Base-by-base conservation (phyloP, 2,113 vertebrate species). In the Ageneiosus marmoratus region DNA sequence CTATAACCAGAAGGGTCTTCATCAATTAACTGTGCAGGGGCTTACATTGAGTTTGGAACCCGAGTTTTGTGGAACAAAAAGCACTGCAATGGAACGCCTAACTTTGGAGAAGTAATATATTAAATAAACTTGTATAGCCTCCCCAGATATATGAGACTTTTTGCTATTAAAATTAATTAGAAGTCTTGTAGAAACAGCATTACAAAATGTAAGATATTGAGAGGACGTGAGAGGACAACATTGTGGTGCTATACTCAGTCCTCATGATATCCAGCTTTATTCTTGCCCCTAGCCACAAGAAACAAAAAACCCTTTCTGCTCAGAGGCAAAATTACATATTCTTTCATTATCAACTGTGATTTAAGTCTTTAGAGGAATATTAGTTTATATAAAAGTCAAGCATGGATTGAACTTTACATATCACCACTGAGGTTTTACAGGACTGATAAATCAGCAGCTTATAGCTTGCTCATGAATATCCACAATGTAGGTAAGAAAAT, bases 201-300 rank as follows among this genome's bases (percentile, higher is more conserved):
- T n/a, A 51, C 58, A 62, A 83, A 46, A 83, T 73, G 85, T 90
- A 27, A 50, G 91, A 92, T 91, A 85, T 87, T 81, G 58, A 84
- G 89, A 86, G 81, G 88, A 91, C 91, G 89, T 90, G 87, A 88
- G 92, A 92, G 87, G 91, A 91, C 89, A 92, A 92, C 89, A 93
- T 91, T 92, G 90, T 91, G 80, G 89, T 92, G 92, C 93, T 94
- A 94, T 91, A 90, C 83, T 74, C 88, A 87, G 92, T 92, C 88
- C 91, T 90, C 89, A 90, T 91, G 91, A 93, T 93, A 92, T 92
- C 89, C 88, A 89, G 88, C 83, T 88, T 92, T 89, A 93, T 92
- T 91, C 91, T 81, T 50, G 9, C 29, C 29, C 24, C 4, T 56
- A 12, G 12, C 34, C 80, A 51, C 56, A 72, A 27, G 56, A 74